A percentile compares a stretch with the other conserved stretches of the same genome.
Conservation (phyloP, 2,797 vertebrate genomes). For the Tokudaia muenninki region DNA sequence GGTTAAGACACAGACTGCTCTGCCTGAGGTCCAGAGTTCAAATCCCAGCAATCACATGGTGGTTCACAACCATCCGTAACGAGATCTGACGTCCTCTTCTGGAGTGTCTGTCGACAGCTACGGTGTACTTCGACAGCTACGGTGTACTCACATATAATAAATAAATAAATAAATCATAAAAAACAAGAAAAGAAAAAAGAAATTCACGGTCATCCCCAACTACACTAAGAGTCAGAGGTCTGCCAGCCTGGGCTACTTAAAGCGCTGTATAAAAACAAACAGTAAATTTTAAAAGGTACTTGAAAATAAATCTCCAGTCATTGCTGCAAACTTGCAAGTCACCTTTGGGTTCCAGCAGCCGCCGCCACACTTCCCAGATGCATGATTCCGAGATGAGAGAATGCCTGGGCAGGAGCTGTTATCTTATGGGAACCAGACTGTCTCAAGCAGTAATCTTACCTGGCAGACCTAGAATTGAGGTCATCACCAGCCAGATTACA, state of each 20-base stretch:
- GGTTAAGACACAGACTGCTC: too few species aligned
- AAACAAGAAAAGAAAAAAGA: too few species aligned
- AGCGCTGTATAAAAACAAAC: not conserved
- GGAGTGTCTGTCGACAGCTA: too few species aligned
- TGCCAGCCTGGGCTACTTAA: not conserved
- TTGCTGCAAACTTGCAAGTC: not conserved
- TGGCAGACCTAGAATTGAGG: not conserved
- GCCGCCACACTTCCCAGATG: too few species aligned
- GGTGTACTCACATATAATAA: too few species aligned
- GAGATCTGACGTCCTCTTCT: too few species aligned
- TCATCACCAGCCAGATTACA: not conserved
- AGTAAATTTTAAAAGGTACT: not conserved
- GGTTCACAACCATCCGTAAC: too few species aligned
- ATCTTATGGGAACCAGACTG: not conserved
- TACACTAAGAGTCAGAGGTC: not conserved
- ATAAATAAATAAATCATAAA: too few species aligned
- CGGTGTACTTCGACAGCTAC: too few species aligned
- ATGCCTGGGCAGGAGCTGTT: not conserved
- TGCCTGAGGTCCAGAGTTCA: too few species aligned
- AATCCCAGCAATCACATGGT: too few species aligned
- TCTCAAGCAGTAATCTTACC: not conserved
- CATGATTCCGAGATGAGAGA: too few species aligned
- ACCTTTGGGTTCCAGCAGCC: not conserved
- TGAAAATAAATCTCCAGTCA: not conserved
- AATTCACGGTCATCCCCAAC: not conserved